Percentiles rank a stretch among this genome's conserved stretches.
These are phyloP conservation scores for Mimumesa dahlbomi DNA, from an alignment of 2,888 invertebrate genomes.

Conservation along the genomic window DNA sequence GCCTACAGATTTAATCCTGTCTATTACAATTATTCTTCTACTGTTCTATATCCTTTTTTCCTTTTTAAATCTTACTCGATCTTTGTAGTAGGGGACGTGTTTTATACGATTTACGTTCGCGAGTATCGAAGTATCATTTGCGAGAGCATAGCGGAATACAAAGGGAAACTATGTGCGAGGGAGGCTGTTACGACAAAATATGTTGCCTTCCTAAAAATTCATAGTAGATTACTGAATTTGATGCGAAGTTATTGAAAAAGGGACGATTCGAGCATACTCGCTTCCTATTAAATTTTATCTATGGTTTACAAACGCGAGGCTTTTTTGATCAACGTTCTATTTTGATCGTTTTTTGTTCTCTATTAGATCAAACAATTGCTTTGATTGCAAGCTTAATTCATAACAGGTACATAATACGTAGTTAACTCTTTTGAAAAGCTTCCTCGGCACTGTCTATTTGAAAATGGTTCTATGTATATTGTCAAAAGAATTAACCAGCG, in stretches of 20 bases:
- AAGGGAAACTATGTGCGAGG: no score
- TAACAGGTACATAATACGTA: conserved; percentile 55
- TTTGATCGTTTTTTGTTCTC: conserved; percentile 35
- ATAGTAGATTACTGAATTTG: conserved; percentile 14
- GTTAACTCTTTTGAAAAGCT: conserved; percentile 17
- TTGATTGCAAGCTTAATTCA: conserved; percentile 53
- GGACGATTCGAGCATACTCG: conserved; percentile 36
- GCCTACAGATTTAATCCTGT: no score
- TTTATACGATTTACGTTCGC: neutral
- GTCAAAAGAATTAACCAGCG: conserved; percentile 9
- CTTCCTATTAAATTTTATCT: conserved; percentile 8
- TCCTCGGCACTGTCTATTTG: neutral
- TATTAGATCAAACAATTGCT: conserved; percentile 37
- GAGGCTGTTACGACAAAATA: neutral
- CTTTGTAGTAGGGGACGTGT: neutral
- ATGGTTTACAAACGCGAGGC: conserved; percentile 37
- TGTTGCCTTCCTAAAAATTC: neutral
- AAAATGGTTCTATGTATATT: neutral
- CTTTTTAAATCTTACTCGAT: neutral
- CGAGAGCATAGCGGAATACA: no score
- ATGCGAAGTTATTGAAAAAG: conserved; percentile 48
- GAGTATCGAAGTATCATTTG: no score
- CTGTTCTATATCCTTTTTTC: no score
- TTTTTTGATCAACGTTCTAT: conserved; percentile 39
- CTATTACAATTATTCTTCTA: no score